Percentiles rank a stretch among this genome's conserved stretches.
Conservation (phyloP, 2,797 vertebrate species). For the Brachyrhaphis roseni region DNA sequence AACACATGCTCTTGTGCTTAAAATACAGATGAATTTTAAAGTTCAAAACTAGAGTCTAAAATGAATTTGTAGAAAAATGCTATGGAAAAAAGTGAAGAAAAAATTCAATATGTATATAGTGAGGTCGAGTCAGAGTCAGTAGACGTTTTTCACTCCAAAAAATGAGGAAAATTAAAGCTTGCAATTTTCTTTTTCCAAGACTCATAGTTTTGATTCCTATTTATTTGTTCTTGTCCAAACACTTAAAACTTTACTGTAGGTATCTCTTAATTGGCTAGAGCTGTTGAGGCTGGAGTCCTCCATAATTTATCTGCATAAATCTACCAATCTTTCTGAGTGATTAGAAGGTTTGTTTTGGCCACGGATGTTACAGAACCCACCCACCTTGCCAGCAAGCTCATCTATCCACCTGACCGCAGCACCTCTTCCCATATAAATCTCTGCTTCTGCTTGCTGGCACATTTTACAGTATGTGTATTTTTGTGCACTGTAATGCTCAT, state of each 20-base stretch:
- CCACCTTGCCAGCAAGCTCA: conserved; percentile 67
- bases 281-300: conserved; percentile 33
- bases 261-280: conserved; percentile 9
- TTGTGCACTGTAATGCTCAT: conserved; percentile 43
- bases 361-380: conserved; percentile 51
- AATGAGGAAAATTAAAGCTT: not conserved
- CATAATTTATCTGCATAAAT: conserved; percentile 65
- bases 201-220: not conserved
- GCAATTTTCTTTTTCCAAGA: not conserved
- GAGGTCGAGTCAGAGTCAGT: not conserved
- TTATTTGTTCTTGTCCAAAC: conserved; percentile 17
- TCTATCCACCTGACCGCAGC: conserved; percentile 76
- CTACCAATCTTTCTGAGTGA: conserved; percentile 58
- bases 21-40: not conserved
- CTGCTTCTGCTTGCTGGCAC: conserved; percentile 28
- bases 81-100: not conserved
- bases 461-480: conserved; percentile 19
- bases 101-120: not conserved
- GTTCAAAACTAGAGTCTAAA: not conserved
- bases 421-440: conserved; percentile 72
- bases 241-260: conserved; percentile 19
- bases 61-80: not conserved
- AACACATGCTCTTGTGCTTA: not conserved
- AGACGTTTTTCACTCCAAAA: not conserved
- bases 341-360: conserved; percentile 69